These are phyloP conservation scores for Phataginus tetradactyla DNA, from an alignment of 2,797 vertebrate species.

Conservation along the genomic window DNA sequence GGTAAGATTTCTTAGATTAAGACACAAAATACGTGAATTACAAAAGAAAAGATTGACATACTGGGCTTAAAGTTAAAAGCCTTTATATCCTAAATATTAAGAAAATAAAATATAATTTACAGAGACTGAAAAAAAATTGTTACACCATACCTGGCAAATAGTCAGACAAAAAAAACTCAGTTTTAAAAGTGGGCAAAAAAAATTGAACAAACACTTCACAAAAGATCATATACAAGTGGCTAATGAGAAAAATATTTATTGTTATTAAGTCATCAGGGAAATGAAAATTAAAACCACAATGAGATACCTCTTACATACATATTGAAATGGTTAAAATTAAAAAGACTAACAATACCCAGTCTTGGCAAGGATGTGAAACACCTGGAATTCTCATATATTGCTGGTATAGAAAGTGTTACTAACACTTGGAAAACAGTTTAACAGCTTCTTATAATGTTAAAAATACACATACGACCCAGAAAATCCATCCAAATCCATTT, in stretches of 20 bases:
- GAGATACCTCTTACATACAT: background rate
- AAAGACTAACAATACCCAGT: constrained; percentile 2
- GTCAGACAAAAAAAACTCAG: background rate
- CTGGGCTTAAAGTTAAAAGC: background rate
- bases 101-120: background rate
- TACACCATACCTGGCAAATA: background rate
- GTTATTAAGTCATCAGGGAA: background rate
- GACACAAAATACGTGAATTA: background rate
- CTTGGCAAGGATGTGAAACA: background rate
- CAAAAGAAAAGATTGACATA: background rate
- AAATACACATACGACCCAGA: background rate
- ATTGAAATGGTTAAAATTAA: background rate
- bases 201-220: background rate
- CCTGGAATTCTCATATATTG: background rate
- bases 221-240: background rate
- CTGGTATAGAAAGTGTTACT: background rate
- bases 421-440: background rate
- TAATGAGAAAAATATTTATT: background rate
- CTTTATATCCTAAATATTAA: background rate
- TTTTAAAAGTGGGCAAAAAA: background rate
- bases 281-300: background rate
- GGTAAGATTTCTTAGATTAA: constrained; percentile 1
- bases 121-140: background rate
- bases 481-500: background rate
- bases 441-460: background rate